A percentile compares a stretch with the other conserved stretches of the same genome.
Conservation (phyloP, 2,888 invertebrate species). For the Synergus japonicus region DNA sequence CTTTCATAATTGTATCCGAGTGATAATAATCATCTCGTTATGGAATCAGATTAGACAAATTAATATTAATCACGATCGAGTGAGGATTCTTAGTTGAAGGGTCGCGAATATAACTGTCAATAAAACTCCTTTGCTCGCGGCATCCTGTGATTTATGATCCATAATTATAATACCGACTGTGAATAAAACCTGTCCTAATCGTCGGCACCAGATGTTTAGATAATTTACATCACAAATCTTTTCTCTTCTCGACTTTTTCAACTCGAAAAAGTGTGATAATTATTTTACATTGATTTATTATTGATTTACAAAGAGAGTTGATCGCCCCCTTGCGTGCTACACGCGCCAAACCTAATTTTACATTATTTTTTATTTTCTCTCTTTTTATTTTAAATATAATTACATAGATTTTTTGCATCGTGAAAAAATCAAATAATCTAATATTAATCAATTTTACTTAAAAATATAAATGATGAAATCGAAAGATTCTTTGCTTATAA, state of each 20-base stretch:
- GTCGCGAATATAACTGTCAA: background rate
- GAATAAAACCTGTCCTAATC: background rate
- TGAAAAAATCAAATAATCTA: too few relatives aligned
- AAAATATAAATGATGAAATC: too few relatives aligned
- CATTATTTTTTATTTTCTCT: too few relatives aligned
- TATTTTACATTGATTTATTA: too few relatives aligned
- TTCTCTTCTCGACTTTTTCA: constrained; percentile 39
- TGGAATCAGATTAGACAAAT: constrained; percentile 44
- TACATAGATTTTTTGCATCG: too few relatives aligned
- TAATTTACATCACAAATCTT: constrained; percentile 7
- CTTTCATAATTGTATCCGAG: constrained; percentile 31
- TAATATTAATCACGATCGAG: constrained; percentile 41
- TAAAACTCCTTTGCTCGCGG: background rate
- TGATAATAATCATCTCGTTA: constrained; percentile 47
- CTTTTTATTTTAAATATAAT: too few relatives aligned
- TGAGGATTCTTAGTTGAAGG: background rate
- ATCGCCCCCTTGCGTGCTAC: too few relatives aligned
- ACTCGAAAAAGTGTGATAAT: too few relatives aligned
- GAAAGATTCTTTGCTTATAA: too few relatives aligned
- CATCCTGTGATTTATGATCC: background rate
- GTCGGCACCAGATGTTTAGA: background rate
- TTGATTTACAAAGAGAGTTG: too few relatives aligned
- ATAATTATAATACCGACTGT: background rate
- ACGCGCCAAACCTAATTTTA: too few relatives aligned
- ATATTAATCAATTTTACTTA: too few relatives aligned